Evolutionary conservation across 2,888 invertebrate genomes (phyloP).

Genomic region (Agonopterix subpropinquella): DNA sequence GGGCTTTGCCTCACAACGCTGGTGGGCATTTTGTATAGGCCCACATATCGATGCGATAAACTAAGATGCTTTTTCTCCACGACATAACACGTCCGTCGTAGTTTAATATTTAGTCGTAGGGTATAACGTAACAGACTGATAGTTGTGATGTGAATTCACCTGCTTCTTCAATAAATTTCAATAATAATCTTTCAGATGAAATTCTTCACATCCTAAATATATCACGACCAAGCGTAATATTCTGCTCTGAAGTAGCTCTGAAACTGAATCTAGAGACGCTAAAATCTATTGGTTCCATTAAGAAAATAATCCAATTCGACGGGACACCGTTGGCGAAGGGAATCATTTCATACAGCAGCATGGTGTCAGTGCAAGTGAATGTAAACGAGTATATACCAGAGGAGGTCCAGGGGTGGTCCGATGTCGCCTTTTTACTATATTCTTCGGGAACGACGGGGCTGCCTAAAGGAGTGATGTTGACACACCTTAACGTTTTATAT

Average conservation of each 20-base stretch:
- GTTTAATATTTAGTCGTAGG: too few species aligned
- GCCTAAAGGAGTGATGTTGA: constrained; percentile 85
- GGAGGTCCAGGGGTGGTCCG: constrained; percentile 20
- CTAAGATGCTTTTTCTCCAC: background rate
- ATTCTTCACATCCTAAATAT: constrained; percentile 76
- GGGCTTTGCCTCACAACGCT: too few species aligned
- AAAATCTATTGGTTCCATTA: constrained; percentile 31
- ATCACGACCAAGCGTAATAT: constrained; percentile 79
- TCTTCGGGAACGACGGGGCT: constrained; percentile 85
- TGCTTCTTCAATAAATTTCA: constrained; percentile 17
- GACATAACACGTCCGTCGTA: too few species aligned
- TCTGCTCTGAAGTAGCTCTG: constrained; percentile 68
- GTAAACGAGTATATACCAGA: constrained; percentile 15
- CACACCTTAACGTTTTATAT: constrained; percentile 67
- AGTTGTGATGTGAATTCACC: too few species aligned
- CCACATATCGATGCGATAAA: background rate
- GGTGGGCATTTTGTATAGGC: too few species aligned
- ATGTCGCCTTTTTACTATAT: constrained; percentile 61
- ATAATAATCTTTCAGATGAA: constrained; percentile 30
- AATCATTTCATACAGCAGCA: constrained; percentile 31
- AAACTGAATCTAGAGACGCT: constrained; percentile 28
- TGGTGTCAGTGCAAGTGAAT: constrained; percentile 39
- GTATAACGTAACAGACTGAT: too few species aligned
- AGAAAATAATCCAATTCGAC: constrained; percentile 78
- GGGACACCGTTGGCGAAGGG: constrained; percentile 45